A percentile compares a stretch with the other conserved stretches of the same genome.
These are phyloP conservation scores for Linnaemya vulpina DNA, from an alignment of 2,888 invertebrate species.

Conservation along the genomic window DNA sequence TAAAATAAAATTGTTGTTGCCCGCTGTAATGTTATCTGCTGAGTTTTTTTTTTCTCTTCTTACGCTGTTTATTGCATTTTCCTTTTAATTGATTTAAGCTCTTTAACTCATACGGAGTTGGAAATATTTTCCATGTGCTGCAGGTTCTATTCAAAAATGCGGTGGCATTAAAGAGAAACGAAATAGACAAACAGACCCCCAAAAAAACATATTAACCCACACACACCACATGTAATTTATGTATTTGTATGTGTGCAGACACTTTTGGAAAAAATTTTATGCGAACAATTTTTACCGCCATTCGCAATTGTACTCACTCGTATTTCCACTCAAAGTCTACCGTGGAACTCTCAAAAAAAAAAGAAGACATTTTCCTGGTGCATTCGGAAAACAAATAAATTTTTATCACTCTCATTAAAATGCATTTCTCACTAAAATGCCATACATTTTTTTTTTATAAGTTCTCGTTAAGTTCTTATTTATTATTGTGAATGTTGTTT, in stretches of 20 bases:
- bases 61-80: neutral
- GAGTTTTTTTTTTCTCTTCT: no score
- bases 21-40: no score
- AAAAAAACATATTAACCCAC: conserved; percentile 21
- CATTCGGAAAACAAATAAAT: neutral
- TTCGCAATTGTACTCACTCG: no score
- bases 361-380: neutral
- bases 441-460: conserved; percentile 18
- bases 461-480: conserved; percentile 1
- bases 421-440: conserved; percentile 16
- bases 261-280: no score
- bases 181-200: neutral
- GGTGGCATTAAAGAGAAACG: neutral
- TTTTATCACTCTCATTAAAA: neutral
- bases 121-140: neutral
- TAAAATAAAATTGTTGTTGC: no score
- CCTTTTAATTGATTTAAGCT: neutral
- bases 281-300: no score
- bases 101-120: neutral
- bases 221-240: neutral
- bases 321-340: no score
- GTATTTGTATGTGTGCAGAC: no score
- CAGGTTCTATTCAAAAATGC: neutral
- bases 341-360: no score
- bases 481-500: neutral